Evolutionary conservation across 2,888 invertebrate species (phyloP).

Genomic region (Drosophila eohydei): DNA sequence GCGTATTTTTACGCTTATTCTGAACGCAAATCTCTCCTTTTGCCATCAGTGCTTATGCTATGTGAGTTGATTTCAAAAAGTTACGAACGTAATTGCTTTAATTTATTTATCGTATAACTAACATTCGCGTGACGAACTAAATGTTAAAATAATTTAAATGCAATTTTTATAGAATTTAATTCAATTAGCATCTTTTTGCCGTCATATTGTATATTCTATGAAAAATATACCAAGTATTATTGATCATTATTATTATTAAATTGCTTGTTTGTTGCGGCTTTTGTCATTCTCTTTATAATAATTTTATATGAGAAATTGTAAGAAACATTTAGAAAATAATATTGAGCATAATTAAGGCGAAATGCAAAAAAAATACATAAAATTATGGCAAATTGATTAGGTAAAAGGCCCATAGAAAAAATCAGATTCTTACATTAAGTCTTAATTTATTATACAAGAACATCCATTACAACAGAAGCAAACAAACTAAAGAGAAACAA

Average conservation of each 20-base stretch:
- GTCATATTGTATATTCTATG: constrained; percentile 55
- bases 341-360: constrained; percentile 29
- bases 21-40: constrained; percentile 46
- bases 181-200: constrained; percentile 71
- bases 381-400: constrained; percentile 33
- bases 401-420: constrained; percentile 46
- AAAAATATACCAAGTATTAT: constrained; percentile 53
- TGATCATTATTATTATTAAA: constrained; percentile 62
- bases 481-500: constrained; percentile 3
- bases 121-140: constrained; percentile 14
- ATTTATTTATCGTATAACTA: constrained; percentile 26
- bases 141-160: constrained; percentile 38
- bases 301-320: constrained; percentile 55
- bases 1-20: constrained; percentile 55
- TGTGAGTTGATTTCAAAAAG: constrained; percentile 26
- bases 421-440: constrained; percentile 62
- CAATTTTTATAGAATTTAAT: constrained; percentile 70
- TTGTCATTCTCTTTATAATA: constrained; percentile 77
- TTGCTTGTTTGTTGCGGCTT: constrained; percentile 85
- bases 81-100: constrained; percentile 39
- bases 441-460: constrained; percentile 63
- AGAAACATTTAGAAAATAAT: constrained; percentile 59
- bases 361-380: constrained; percentile 27
- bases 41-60: constrained; percentile 32
- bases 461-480: constrained; percentile 16